Base-by-base conservation (phyloP, 2,888 invertebrate species). In the Rhodophaea formosa region DNA sequence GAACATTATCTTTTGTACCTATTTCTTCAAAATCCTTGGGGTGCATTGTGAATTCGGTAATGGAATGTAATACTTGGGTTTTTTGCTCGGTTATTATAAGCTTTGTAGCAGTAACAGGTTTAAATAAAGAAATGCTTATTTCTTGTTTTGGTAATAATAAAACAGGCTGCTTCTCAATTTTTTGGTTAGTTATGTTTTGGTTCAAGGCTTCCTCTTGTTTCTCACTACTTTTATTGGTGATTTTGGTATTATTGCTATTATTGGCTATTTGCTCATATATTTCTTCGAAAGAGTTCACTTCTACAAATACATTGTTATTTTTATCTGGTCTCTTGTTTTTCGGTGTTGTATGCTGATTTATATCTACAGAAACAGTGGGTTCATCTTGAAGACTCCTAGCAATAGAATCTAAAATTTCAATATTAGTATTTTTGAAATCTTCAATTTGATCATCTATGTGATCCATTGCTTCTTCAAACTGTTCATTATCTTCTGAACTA, bases 391-490 rank as follows among this genome's bases (percentile, higher is more conserved):
- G 79, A 67, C 82, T 87, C 60, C 81, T 78, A 43, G 90, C 87
- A 58, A 90, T 88, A n/a, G 89, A 87, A 76, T 91, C 81, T 59
- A 91, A 74, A 62, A 88, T 80, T 75, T 85, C 80, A 61, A 88
- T 84, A 62, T 90, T 91, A n/a, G 82, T 77, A 69, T 82, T 72
- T 66, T 84, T 85, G 56, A 88, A 84, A 62, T 84, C 79, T 66
- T 84, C 83, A 15, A 81, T 79, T 70, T 85, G 82, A 65, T 70
- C 79, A 67, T 91, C 86, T 66, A 86, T 75, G 64, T 89, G 84
- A 65, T 91, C 91, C 74, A 91, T 82, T 44, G 90, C 91, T 79
- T 90, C 90, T 75, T 91, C 91, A 62, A 89, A 90, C 63, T 90
- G 79, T 63, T 91, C 90, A 63, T 87, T 89, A 63, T 91, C 91